Base-by-base conservation (phyloP, 2,797 vertebrate genomes). In the Peromyscus melanophrys region DNA sequence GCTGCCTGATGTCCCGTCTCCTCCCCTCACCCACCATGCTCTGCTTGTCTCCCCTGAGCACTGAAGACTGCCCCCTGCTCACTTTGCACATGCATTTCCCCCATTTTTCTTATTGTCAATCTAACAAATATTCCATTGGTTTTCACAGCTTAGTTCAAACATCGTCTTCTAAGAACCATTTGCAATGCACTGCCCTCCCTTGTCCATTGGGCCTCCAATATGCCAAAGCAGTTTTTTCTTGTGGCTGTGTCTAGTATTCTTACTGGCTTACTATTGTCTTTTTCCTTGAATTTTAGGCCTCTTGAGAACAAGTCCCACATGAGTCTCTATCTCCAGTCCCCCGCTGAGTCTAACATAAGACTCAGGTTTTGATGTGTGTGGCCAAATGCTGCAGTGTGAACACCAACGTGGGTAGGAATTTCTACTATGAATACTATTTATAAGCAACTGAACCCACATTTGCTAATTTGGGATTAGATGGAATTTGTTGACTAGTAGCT, bases 401-500 rank as follows among this genome's bases (percentile, higher is more conserved):
- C 55, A 2, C 69, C 83, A 91, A 73, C 10, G 23, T 97, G 34
- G 40, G 61, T 92, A 83, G 75, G 31, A 83, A 80, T 96, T 90
- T 94, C 49, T 90, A 84, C 46, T 80, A 34, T 21, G n/a, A 40
- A 78, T 89, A 29, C 55, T 94, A 37, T 78, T 97, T 96, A 89
- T 14, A 91, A 91, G 83, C 19, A 81, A n/a, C 55, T 55, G 55
- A 93, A 81, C 65, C 40, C 17, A 91, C 61, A 91, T 21, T 92
- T 93, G 57, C 57, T 93, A 83, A 89, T 92, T 77, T 92, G 83
- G 92, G 27, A 29, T 86, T 34, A 63, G 82, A 90, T 95, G 49
- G 40, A 90, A 90, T 78, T 76, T 96, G 52, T 63, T 89, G 76
- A 96, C 55, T 71, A 96, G 55, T 37, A 92, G 73, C 40, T 78